Percentiles rank a stretch among this genome's conserved stretches.
These are phyloP conservation scores for Cynodonichthys magdalenae DNA, from an alignment of 2,797 vertebrate genomes.

Conservation along the genomic window DNA sequence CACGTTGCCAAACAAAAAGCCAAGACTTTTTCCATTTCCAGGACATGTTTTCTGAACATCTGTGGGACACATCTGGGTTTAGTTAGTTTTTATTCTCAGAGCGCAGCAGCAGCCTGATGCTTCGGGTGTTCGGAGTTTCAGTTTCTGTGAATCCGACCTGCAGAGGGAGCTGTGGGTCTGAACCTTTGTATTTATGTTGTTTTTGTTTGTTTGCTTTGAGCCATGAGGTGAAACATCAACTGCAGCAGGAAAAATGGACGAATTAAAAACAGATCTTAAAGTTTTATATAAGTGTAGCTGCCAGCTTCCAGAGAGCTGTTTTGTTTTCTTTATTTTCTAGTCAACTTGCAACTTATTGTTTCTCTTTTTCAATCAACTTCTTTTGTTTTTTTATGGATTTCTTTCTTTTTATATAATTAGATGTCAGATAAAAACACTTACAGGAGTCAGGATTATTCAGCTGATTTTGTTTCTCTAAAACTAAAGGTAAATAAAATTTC, in stretches of 20 bases:
- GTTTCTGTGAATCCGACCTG: neutral
- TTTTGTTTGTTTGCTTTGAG: slow-evolving; percentile 21
- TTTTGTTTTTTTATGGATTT: neutral
- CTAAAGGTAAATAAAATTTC: neutral
- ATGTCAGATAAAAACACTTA: neutral
- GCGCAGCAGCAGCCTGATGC: no score
- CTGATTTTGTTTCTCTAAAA: neutral
- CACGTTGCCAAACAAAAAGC: no score
- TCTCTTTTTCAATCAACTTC: neutral
- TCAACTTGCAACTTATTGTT: neutral
- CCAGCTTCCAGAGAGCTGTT: neutral
- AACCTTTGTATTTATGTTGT: slow-evolving; percentile 17
- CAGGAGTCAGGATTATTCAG: no score
- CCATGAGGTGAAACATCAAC: no score
- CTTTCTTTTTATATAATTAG: neutral
- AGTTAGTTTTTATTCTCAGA: no score
- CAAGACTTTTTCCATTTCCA: no score
- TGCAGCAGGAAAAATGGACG: no score
- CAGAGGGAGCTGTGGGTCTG: neutral
- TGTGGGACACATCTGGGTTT: neutral
- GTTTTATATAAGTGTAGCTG: neutral
- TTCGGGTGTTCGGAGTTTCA: neutral
- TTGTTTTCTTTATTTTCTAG: neutral
- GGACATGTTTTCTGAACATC: no score
- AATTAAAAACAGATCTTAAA: neutral